Base-by-base conservation (phyloP, 92 coral and sea anemone genomes). In the Pocillopora grandis region DNA sequence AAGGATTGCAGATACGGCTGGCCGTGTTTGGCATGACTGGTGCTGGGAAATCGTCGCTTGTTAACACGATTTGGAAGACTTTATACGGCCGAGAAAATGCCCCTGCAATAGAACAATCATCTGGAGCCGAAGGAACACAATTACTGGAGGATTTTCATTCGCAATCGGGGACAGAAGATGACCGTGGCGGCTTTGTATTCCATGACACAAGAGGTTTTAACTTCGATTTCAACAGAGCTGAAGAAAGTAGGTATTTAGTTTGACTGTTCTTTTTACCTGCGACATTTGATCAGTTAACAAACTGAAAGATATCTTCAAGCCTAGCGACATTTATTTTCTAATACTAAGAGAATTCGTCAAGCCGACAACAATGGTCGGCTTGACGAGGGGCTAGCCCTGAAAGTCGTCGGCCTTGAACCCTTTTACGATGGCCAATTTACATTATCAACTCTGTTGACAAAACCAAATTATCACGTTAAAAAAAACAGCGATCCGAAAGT, bases 91-190 rank as follows among this genome's bases (percentile, higher is more conserved):
- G 71, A 70, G 92, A 85, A 21, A 85, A 66, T 27, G 92, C 90
- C 9, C 59, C 80, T 9, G 94, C 96, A 19, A 90, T 93, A n/a
- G 90, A 71, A 16, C 96, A 92, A 81, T 57, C 89, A 64, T 87
- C 96, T 48, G 96, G 94, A 11, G 96, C 92, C 37, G 96, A 93
- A 66, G 96, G 96, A 13, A 93, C 96, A 5, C 76, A 62, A 36
- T 65, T 67, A 14, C 80, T 93, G 66, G 96, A 93, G 55, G 94
- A 90, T 72, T 90, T 88, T 67, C 70, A 59, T 14, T 80, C 78
- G 14, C 84, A 72, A 62, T 31, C 80, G 58, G 80, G 42, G 66
- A 23, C 80, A 49, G 20, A 59, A 63, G 58, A 66, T 63, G 83
- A 49, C 13, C 87, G 65, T 33, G 71, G 74, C 13, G 93, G 88